Evolutionary conservation across 2,797 vertebrate genomes (phyloP), one percentile per base, ranked within the genome.

Genomic region (Siniperca obscura): DNA sequence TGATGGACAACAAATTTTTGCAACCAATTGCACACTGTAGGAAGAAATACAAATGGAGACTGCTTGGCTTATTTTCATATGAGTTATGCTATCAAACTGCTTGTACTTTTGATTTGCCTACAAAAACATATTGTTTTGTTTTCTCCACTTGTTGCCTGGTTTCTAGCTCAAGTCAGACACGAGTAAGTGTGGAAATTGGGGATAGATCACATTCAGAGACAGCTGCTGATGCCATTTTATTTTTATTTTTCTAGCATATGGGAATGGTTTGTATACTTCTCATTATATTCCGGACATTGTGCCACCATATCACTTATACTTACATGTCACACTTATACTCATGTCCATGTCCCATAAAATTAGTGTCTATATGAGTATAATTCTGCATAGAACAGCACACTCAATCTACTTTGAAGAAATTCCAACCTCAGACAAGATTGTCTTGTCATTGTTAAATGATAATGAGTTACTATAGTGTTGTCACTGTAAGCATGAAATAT

Each of bases 121-220:
- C 65, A 82, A 61, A 85, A 59, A 60, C 27, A 40, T 44, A 42
- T 38, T 75, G 27, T 60, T 79, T 78, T 38, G 10, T 78, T 78
- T 72, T 30, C 9, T 57, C 40, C 19, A 25, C 50, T 69, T 66
- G 7, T 50, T 46, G 36, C 44, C 36, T 34, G 13, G 19, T 75
- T 77, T 34, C 14, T 17, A 55, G 22, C 64, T 79, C 19, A 38
- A 64, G 25, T 68, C 17, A 40, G 19, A 67, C 27, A 9, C 27
- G 34, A 55, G 9, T 73, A 42, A 70, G 16, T 65, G 46, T 71
- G 40, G 66, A 81, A 76, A 75, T 53, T 60, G 22, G 44, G 19
- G 8, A 27, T 36, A 27, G 52, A 61, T 74, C 60, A 48, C 40
- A 77, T 79, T 71, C 19, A 62, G 34, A 75, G 57, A 61, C 78